Conservation (phyloP, 2,113 vertebrate genomes). For the Daphoenositta chrysoptera region DNA sequence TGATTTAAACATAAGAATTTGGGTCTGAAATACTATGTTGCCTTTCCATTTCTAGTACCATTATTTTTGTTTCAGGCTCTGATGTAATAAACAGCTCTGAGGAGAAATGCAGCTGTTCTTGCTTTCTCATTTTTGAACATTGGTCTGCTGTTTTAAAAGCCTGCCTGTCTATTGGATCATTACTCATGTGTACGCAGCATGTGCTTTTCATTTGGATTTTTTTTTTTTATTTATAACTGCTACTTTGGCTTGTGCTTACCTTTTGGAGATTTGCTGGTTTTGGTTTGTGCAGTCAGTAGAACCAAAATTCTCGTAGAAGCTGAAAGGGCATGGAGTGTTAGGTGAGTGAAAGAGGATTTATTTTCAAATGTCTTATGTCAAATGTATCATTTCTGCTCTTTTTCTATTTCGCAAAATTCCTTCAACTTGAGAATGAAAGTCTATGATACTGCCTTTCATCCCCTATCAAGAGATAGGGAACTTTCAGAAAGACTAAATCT, state of each 20-base stretch:
- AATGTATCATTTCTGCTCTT: not conserved
- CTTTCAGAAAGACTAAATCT: not conserved
- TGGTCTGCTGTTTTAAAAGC: not conserved
- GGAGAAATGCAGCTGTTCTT: not conserved
- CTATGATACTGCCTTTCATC: not conserved
- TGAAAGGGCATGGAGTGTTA: not conserved
- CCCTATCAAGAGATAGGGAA: not conserved
- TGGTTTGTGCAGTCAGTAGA: not conserved
- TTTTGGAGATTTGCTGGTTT: not conserved
- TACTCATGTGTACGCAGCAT: not conserved
- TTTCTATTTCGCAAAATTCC: not conserved
- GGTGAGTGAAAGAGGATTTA: not conserved
- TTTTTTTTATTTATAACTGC: not conserved
- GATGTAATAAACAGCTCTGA: not conserved
- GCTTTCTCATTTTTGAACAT: not conserved
- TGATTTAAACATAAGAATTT: not conserved
- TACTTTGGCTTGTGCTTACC: not conserved
- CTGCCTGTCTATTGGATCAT: not conserved
- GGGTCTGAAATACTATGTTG: not conserved
- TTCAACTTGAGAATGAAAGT: not conserved
- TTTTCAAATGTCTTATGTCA: not conserved
- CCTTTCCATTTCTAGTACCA: not conserved
- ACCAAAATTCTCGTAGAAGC: not conserved
- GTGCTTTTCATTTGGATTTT: not conserved
- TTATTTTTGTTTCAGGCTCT: not conserved